These are phyloP conservation scores for Troides oblongomaculatus DNA, from an alignment of 2,888 invertebrate species.

Conservation along the genomic window DNA sequence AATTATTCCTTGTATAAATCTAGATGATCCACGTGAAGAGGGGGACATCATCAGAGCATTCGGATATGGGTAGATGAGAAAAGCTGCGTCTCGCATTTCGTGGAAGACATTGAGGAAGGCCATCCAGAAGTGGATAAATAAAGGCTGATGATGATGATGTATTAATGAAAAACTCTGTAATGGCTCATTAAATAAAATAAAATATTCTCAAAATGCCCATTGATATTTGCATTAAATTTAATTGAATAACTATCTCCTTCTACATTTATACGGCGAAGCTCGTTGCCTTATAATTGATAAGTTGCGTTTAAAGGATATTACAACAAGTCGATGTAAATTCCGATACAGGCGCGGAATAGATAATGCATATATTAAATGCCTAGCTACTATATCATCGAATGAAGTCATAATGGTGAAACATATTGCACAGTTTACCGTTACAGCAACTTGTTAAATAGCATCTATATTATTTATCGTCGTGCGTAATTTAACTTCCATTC, in stretches of 20 bases:
- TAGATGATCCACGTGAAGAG: too few species aligned
- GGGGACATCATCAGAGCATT: too few species aligned
- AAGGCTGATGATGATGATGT: too few species aligned
- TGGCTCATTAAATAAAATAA: too few species aligned
- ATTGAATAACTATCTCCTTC: neutral
- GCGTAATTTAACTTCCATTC: conserved; percentile 18
- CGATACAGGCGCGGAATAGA: conserved; percentile 1
- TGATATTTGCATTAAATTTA: too few species aligned
- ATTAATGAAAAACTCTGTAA: too few species aligned
- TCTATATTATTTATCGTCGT: conserved; percentile 10
- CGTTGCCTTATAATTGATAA: neutral
- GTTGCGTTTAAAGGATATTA: neutral
- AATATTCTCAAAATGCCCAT: too few species aligned
- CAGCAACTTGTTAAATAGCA: conserved; percentile 11
- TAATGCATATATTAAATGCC: conserved; percentile 8
- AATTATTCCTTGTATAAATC: too few species aligned
- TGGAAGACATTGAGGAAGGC: too few species aligned
- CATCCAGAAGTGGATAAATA: too few species aligned
- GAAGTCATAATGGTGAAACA: conserved; percentile 3
- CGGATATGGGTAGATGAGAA: too few species aligned
- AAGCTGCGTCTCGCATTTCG: too few species aligned
- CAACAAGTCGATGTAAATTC: neutral
- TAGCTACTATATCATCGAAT: conserved; percentile 3
- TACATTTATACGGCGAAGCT: neutral
- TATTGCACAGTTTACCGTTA: conserved; percentile 17